Percentiles rank a stretch among this genome's conserved stretches.
These are phyloP conservation scores for Antheraea yamamai DNA, from an alignment of 2,888 invertebrate species.

Conservation along the genomic window DNA sequence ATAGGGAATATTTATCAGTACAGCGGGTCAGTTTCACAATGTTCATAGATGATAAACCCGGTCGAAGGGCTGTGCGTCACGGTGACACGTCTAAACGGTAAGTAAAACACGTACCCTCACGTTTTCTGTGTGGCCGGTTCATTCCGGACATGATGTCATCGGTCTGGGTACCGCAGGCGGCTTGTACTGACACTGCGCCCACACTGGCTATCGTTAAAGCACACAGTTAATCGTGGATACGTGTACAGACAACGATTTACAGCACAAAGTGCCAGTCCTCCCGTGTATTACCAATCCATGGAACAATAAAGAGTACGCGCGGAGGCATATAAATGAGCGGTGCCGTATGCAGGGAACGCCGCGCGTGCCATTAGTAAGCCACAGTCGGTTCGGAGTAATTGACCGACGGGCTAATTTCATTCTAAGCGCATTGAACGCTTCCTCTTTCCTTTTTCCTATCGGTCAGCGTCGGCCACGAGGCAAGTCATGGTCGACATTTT, in stretches of 20 bases:
- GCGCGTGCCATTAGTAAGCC: constrained; percentile 76
- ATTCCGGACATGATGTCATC: constrained; percentile 79
- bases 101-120: constrained; percentile 64
- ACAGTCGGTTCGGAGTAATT: constrained; percentile 75
- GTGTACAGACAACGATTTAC: constrained; percentile 80
- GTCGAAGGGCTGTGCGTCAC: constrained; percentile 24
- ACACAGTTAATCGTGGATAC: constrained; percentile 78
- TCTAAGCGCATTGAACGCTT: constrained; percentile 77
- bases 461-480: constrained; percentile 72
- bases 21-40: constrained; percentile 29
- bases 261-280: constrained; percentile 79
- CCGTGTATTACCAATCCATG: constrained; percentile 81
- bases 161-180: constrained; percentile 61
- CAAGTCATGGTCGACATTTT: constrained; percentile 47
- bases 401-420: constrained; percentile 80
- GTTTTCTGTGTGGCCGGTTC: constrained; percentile 72
- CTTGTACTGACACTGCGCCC: constrained; percentile 68
- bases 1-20: constrained; percentile 20
- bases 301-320: constrained; percentile 78
- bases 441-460: constrained; percentile 83
- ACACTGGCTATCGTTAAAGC: constrained; percentile 56
- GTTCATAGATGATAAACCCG: constrained; percentile 11
- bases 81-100: constrained; percentile 30
- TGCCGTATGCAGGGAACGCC: constrained; percentile 72
- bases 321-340: constrained; percentile 75